A percentile compares a stretch with the other conserved stretches of the same genome.
Conservation (phyloP, 2,113 vertebrate species). For the Eptatretus burgeri region DNA sequence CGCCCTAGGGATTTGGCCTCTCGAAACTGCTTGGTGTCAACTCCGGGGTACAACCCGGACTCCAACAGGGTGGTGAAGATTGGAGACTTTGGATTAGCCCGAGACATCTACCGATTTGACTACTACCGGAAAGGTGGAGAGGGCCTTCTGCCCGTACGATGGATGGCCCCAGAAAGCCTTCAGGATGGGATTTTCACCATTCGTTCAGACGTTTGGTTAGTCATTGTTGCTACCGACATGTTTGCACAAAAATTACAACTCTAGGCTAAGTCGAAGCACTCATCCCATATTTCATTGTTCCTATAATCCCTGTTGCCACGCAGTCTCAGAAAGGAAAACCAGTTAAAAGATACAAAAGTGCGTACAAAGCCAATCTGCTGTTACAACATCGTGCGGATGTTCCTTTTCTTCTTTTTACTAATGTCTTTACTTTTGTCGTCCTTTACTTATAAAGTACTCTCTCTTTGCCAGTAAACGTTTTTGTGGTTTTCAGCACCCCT, state of each 20-base stretch:
- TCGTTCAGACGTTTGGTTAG: constrained; percentile 29
- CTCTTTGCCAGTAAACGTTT: too few relatives aligned
- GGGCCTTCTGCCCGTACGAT: constrained; percentile 28
- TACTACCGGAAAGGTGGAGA: constrained; percentile 36
- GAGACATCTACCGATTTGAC: constrained; percentile 33
- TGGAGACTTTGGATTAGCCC: constrained; percentile 31
- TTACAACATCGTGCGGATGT: background rate
- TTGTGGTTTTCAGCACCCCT: too few relatives aligned
- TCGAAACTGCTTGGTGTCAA: constrained; percentile 33
- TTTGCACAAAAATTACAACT: background rate
- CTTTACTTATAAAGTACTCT: too few relatives aligned
- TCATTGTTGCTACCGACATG: background rate
- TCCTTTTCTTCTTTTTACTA: too few relatives aligned
- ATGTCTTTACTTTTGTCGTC: too few relatives aligned
- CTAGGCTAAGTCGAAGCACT: too few relatives aligned
- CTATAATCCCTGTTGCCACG: background rate
- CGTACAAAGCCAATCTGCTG: background rate
- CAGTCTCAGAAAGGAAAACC: background rate
- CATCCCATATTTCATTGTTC: background rate
- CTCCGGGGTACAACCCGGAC: constrained; percentile 15
- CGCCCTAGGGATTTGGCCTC: constrained; percentile 25
- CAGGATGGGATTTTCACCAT: constrained; percentile 31
- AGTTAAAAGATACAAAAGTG: too few relatives aligned
- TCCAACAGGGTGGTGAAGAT: constrained; percentile 21
- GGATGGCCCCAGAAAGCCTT: constrained; percentile 36